Evolutionary conservation across 2,113 vertebrate genomes (phyloP).

Genomic region (Oxygymnocypris stewartii): DNA sequence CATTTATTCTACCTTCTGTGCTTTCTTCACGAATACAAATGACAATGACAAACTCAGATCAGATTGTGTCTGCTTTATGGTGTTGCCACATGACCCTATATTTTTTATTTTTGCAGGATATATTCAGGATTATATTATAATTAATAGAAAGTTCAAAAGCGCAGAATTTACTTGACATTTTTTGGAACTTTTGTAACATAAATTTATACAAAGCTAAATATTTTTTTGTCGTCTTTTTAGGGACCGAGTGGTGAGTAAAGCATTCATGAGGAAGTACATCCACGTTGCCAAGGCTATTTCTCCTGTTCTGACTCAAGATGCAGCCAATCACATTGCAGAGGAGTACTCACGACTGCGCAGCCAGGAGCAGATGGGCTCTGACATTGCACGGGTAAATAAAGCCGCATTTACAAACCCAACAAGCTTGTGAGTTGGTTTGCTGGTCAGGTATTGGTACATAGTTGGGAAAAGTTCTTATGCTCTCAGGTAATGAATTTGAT

Average conservation of each 20-base stretch:
- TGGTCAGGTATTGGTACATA: not conserved
- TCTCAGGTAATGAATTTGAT: not conserved
- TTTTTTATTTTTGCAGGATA: not conserved
- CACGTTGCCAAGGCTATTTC: slow-evolving; percentile 91
- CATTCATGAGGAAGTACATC: slow-evolving; percentile 98
- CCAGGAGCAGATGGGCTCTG: slow-evolving; percentile 84
- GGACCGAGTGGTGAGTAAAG: slow-evolving; percentile 89
- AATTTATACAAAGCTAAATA: not conserved
- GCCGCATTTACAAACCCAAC: not conserved
- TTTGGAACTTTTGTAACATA: no score
- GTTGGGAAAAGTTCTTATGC: not conserved
- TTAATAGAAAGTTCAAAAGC: no score
- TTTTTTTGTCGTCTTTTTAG: slow-evolving; percentile 63
- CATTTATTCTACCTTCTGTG: not conserved
- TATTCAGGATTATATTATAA: no score
- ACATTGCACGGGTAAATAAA: slow-evolving; percentile 84
- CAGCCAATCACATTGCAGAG: slow-evolving; percentile 88
- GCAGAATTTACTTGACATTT: no score
- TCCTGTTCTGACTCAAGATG: slow-evolving; percentile 85
- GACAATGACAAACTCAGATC: not conserved
- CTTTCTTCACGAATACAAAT: not conserved
- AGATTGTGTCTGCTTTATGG: not conserved
- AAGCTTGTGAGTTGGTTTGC: not conserved
- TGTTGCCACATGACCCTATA: not conserved
- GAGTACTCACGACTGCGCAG: slow-evolving; percentile 91